Base-by-base conservation (phyloP, 1,140 invertebrate species). In the Drosophila suzukii region DNA sequence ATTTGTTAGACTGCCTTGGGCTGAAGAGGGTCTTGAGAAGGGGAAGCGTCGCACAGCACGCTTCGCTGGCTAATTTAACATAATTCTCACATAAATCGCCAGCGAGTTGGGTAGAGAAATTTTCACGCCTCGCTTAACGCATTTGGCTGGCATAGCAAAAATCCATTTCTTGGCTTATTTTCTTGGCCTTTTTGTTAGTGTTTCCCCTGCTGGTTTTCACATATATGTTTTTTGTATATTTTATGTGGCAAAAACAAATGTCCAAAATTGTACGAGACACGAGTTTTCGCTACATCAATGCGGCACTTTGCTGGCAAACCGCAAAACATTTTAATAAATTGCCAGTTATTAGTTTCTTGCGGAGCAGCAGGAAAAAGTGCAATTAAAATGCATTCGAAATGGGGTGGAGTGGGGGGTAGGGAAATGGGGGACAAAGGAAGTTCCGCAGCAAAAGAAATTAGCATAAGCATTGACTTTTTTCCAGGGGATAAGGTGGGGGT, bases 261-360 rank as follows among this genome's bases (percentile, higher is more conserved):
- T 62, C 72, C 57, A 44, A 75, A 78, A 78, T 61, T 62, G 55
- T 76, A 66, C 80, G 58, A 74, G 74, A 58, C 60, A 49, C 38
- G 15, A 32, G n/a, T 27, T 13, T 46, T 36, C 32, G 47, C 57
- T 47, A 51, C 44, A 50, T 47, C 53, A 47, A 32, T 24, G 36
- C 43, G 36, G 39, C 60, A 39, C 15, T 51, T 59, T 70, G 57
- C 51, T 51, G 78, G 60, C 58, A 61, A 79, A 76, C 82, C 83
- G 75, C 83, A 86, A 86, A 70, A 82, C 83, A 82, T 88, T 88
- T 86, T 86, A 88, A 86, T 86, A 86, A 86, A 86, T 86, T 86
- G 83, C 82, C 60, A 79, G 82, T 86, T 86, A 86, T 86, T 88
- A 86, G 82, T 75, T 85, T 61, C 57, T 75, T 58, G 73, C 70